phyloP scores from a whole-genome alignment of 53 echinoderm and acorn worm genomes.

The Actinopyga echinites region DNA sequence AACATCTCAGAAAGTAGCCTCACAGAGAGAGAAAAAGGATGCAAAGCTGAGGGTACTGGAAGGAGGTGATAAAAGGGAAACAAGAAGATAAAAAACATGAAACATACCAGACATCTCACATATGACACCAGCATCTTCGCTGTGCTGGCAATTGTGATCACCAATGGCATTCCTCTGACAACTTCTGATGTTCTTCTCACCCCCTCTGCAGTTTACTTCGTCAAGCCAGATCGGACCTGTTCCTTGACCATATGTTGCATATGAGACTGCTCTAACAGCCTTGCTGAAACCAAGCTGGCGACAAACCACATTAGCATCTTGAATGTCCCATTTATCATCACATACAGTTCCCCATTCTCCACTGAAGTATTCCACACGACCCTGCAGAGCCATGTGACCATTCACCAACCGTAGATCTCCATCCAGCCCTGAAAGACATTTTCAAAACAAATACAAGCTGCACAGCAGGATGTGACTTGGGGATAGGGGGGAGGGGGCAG shows the following conservation, averaged over 20 bases:
- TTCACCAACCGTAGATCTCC: constrained; percentile 45
- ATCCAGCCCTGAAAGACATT: not conserved
- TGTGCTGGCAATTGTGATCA: constrained; percentile 50
- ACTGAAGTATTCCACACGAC: constrained; percentile 54
- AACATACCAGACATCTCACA: constrained; percentile 37
- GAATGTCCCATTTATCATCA: constrained; percentile 56
- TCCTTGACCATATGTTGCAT: constrained; percentile 55
- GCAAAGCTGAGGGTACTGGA: too few relatives aligned
- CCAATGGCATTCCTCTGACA: constrained; percentile 40
- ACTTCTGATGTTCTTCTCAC: constrained; percentile 17
- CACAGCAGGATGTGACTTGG: too few relatives aligned
- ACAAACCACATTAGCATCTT: constrained; percentile 54
- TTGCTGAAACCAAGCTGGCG: constrained; percentile 56
- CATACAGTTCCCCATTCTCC: constrained; percentile 61
- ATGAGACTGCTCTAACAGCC: constrained; percentile 38
- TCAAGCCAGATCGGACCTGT: constrained; percentile 54
- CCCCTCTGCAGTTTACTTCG: constrained; percentile 52
- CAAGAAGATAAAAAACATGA: too few relatives aligned
- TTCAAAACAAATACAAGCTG: too few relatives aligned
- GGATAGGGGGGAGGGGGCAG: too few relatives aligned
- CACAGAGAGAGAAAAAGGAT: too few relatives aligned
- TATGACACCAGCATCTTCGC: constrained; percentile 57
- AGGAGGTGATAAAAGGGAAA: too few relatives aligned
- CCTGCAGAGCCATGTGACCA: constrained; percentile 28
- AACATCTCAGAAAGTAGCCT: too few relatives aligned